A percentile compares a stretch with the other conserved stretches of the same genome.
These are phyloP conservation scores for Miichthys miiuy DNA, from an alignment of 2,797 vertebrate genomes.

Conservation along the genomic window DNA sequence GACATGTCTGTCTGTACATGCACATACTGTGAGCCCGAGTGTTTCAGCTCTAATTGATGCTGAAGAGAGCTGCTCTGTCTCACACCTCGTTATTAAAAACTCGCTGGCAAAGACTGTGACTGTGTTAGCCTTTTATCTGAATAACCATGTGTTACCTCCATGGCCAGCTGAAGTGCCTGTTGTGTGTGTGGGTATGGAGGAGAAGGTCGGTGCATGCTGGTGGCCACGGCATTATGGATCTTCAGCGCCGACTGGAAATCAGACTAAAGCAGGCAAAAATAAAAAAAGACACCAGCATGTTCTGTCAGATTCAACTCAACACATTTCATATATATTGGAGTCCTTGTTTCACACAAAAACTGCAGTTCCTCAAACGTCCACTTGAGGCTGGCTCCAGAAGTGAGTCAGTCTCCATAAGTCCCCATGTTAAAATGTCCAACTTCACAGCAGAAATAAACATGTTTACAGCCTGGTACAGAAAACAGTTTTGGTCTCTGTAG, in stretches of 20 bases:
- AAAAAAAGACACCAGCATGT: background rate
- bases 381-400: too few species aligned
- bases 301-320: background rate
- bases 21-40: background rate
- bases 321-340: background rate
- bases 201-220: conserved; percentile 94
- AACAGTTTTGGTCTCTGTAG: too few species aligned
- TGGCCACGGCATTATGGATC: conserved; percentile 95
- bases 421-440: too few species aligned
- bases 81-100: conserved; percentile 36
- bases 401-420: too few species aligned
- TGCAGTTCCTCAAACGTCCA: too few species aligned
- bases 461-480: too few species aligned
- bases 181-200: conserved; percentile 94
- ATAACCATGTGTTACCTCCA: conserved; percentile 70
- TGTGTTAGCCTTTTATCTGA: background rate
- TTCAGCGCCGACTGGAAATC: conserved; percentile 97
- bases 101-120: conserved; percentile 29
- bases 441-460: too few species aligned
- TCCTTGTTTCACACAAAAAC: too few species aligned
- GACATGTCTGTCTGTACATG: background rate
- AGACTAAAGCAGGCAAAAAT: conserved; percentile 58
- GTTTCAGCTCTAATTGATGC: conserved; percentile 56
- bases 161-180: conserved; percentile 90
- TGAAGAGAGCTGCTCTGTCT: conserved; percentile 63